These are phyloP conservation scores for Cryptoblepharus egeriae DNA, from an alignment of 2,797 vertebrate genomes.

Conservation along the genomic window DNA sequence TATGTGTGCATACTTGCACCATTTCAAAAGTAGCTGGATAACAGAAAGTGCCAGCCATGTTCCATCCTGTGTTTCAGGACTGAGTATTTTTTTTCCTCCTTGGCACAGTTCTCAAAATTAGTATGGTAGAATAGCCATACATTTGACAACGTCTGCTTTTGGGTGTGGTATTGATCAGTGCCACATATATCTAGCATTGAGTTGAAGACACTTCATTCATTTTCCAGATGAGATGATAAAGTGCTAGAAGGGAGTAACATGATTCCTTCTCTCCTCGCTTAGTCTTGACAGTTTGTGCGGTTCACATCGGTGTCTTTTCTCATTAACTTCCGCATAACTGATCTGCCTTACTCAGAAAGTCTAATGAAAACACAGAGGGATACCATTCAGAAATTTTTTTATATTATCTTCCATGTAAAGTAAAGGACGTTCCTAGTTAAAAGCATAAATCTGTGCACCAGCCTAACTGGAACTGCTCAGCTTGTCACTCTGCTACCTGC, in stretches of 20 bases:
- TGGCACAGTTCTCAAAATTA: no score
- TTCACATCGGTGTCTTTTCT: background rate
- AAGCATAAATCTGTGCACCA: background rate
- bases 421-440: background rate
- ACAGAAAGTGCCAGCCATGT: no score
- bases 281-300: background rate
- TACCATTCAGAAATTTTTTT: background rate
- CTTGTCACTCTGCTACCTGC: no score
- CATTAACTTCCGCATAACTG: background rate
- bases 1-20: no score
- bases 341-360: background rate
- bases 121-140: background rate
- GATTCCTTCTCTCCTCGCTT: background rate
- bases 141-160: background rate
- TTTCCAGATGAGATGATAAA: background rate
- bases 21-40: no score
- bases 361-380: background rate
- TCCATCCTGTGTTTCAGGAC: background rate
- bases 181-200: background rate
- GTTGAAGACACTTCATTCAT: rapidly evolving
- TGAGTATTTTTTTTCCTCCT: background rate
- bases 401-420: background rate
- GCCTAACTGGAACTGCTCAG: background rate
- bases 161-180: background rate
- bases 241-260: background rate